Evolutionary conservation across 2,113 vertebrate species (phyloP).

Genomic region (Tyrannus savana): DNA sequence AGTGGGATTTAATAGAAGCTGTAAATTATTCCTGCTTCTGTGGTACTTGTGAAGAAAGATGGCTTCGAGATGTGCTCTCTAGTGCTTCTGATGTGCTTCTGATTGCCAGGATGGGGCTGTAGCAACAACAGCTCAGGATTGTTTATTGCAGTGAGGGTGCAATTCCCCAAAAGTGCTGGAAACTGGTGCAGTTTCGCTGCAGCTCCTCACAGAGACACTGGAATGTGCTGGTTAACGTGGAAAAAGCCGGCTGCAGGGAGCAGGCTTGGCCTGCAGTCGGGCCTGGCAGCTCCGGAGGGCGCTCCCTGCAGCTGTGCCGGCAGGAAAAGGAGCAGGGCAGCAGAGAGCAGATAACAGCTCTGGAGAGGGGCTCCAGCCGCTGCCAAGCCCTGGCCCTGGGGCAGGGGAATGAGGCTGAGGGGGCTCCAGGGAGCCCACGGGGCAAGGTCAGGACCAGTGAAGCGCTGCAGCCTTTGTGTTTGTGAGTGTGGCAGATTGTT

Average conservation of each 20-base stretch:
- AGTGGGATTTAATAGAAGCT: conserved; percentile 24
- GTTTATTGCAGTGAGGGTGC: background rate
- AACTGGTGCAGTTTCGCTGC: background rate
- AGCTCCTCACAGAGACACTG: background rate
- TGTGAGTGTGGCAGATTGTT: background rate
- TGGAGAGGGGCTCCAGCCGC: background rate
- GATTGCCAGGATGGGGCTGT: background rate
- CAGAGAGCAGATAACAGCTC: conserved; percentile 35
- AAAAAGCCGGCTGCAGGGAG: conserved; percentile 36
- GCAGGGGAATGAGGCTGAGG: background rate
- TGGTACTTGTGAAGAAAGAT: background rate
- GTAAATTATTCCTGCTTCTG: conserved; percentile 9
- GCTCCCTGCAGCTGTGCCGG: conserved; percentile 32
- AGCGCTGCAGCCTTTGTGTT: background rate
- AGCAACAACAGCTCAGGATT: background rate
- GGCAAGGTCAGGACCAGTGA: background rate
- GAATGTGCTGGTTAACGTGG: conserved; percentile 36
- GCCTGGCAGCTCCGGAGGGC: conserved; percentile 30
- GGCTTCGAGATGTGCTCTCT: background rate
- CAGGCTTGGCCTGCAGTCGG: conserved; percentile 19
- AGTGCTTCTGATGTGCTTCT: background rate
- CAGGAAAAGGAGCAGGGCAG: conserved; percentile 65
- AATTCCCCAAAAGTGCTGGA: background rate
- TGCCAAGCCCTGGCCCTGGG: background rate
- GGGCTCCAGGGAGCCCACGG: background rate